Base-by-base conservation (phyloP, 2,797 vertebrate species). In the Anolis apletophallus region DNA sequence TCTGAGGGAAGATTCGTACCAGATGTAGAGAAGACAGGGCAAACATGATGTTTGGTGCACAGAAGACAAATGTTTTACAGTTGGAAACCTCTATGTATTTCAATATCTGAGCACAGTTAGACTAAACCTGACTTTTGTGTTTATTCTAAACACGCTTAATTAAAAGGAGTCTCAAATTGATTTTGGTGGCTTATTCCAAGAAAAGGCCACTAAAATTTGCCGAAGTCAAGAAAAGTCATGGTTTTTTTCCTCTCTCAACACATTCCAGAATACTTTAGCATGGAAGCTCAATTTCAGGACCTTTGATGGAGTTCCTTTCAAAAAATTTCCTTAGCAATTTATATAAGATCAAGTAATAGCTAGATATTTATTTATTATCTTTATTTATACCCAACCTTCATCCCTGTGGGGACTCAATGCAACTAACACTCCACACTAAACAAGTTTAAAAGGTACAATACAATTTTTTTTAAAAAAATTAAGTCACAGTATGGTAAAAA, bases 1-100 rank as follows among this genome's bases (percentile, higher is more conserved):
- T 91, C 82, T 52, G 32, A 75, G 71, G 61, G 78, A 71, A 96
- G 94, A 96, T 96, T 93, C 91, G 91, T 95, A 93, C 94, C 95
- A 96, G 94, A 96, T 95, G 95, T 90, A 81, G 85, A 29, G 80
- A 95, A 94, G 89, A 94, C 91, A 88, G 84, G 85, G 67, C 93
- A 94, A 95, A 93, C 87, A 67, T 93, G 88, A 93, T 67, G 86
- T 85, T 94, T 86, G 87, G 91, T 87, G 92, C 17, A 94, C 91
- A 85, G 86, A 78, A 88, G 83, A 74, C 87, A 87, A 71, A 50
- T 61, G 71, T 88, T 94, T 75, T 82, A 81, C 46, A 46, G 0
- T 69, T 50, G 85, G 81, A 91, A 84, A 89, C 87, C 85, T 34
- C 2, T 57, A 59, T 80, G 91, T 79, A 77, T 91, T 92, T 90